Conservation (phyloP, 53 echinoderm and acorn worm species). For the Echinometra lucunter region DNA sequence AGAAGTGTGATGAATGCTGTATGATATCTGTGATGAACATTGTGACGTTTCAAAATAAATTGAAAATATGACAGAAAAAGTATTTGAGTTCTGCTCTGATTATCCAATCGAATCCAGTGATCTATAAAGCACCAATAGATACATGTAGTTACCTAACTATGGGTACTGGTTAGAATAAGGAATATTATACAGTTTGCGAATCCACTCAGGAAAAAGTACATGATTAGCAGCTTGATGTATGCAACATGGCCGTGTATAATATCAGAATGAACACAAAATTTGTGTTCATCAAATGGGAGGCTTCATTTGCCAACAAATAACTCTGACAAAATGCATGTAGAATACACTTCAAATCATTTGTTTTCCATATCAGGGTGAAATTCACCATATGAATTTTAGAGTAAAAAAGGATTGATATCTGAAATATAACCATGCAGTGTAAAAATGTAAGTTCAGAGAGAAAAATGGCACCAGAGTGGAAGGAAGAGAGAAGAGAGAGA, state of each 20-base stretch:
- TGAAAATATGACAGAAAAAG: not conserved
- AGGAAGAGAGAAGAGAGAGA: not conserved
- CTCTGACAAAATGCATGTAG: no score
- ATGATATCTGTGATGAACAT: slow-evolving; percentile 32
- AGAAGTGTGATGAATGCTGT: slow-evolving; percentile 20
- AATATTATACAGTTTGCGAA: not conserved
- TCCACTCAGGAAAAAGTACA: not conserved
- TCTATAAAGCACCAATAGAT: not conserved
- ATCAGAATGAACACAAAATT: not conserved
- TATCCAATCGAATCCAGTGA: not conserved
- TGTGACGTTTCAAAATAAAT: slow-evolving; percentile 48
- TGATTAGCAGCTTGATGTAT: not conserved
- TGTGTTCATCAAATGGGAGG: not conserved
- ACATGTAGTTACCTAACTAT: not conserved
- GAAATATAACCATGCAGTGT: no score
- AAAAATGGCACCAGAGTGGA: not conserved
- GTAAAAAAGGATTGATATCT: no score
- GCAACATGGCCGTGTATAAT: not conserved
- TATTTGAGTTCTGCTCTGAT: not conserved
- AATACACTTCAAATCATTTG: no score
- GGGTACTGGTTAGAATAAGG: not conserved
- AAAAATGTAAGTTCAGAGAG: no score
- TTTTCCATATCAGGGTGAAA: no score
- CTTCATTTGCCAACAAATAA: not conserved
- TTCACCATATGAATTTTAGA: no score